Conservation (phyloP, 1,140 invertebrate species). For the Leptonema lineaticorne region DNA sequence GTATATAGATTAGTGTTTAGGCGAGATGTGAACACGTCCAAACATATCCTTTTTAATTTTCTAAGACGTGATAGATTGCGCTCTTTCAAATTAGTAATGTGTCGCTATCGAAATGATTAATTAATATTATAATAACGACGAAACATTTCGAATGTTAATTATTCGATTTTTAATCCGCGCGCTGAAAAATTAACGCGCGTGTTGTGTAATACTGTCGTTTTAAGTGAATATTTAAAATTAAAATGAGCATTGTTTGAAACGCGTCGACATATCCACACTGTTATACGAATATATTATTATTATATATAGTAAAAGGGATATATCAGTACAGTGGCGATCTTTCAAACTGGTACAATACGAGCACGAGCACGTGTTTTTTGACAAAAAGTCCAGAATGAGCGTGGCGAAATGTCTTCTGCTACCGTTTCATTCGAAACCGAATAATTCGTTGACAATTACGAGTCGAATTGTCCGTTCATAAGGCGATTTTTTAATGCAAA, state of each 20-base stretch:
- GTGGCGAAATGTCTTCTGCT: neutral
- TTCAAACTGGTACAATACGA: neutral
- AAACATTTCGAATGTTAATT: neutral
- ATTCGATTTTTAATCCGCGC: too few relatives aligned
- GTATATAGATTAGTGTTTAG: slow-evolving; percentile 2
- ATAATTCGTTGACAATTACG: neutral
- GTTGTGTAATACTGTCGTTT: too few relatives aligned
- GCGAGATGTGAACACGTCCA: neutral
- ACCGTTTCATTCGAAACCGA: neutral
- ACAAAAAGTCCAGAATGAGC: slow-evolving; percentile 11
- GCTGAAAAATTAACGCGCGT: neutral
- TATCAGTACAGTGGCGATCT: too few relatives aligned
- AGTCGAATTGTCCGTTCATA: neutral
- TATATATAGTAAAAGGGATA: too few relatives aligned
- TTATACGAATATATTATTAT: too few relatives aligned
- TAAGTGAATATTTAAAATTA: too few relatives aligned
- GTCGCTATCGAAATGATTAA: neutral
- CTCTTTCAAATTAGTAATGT: neutral
- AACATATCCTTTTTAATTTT: neutral
- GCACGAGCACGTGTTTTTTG: neutral
- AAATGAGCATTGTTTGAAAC: too few relatives aligned
- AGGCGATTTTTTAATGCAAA: neutral
- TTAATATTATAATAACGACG: neutral
- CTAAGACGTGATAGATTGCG: neutral
- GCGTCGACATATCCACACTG: too few relatives aligned